phyloP scores from a whole-genome alignment of 2,888 invertebrate species.

The Nomada goodeniana region DNA sequence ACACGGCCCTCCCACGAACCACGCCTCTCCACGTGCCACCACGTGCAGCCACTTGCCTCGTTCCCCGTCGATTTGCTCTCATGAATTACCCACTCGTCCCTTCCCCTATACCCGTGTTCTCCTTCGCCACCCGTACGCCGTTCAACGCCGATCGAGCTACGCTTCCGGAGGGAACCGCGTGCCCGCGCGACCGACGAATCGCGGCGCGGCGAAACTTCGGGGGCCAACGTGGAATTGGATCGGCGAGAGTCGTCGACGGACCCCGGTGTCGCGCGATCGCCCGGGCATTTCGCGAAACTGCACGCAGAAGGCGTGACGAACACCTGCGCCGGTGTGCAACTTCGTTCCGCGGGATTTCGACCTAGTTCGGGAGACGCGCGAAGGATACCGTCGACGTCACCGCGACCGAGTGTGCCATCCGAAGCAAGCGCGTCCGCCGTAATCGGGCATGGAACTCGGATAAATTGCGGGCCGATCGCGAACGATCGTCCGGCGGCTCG shows the following conservation, averaged over 20 bases:
- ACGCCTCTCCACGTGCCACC: slow-evolving; percentile 80
- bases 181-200: too few relatives aligned
- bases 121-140: neutral
- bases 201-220: neutral
- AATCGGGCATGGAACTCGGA: slow-evolving; percentile 39
- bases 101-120: neutral
- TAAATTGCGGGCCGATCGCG: slow-evolving; percentile 37
- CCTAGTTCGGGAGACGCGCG: too few relatives aligned
- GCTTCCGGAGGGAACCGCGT: neutral
- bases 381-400: slow-evolving; percentile 25
- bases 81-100: slow-evolving; percentile 38
- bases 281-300: slow-evolving; percentile 7
- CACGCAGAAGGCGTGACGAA: neutral
- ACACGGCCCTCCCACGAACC: slow-evolving; percentile 77
- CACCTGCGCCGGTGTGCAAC: neutral
- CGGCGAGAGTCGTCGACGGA: neutral
- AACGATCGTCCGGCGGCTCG: neutral
- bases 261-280: slow-evolving; percentile 38
- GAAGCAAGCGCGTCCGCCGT: neutral
- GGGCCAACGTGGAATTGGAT: neutral
- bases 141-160: neutral
- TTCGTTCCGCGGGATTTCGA: neutral
- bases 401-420: neutral
- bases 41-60: slow-evolving; percentile 62
- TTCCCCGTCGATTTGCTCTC: slow-evolving; percentile 38